phyloP scores from a whole-genome alignment of 2,797 vertebrate species.

The Tinamus major region DNA sequence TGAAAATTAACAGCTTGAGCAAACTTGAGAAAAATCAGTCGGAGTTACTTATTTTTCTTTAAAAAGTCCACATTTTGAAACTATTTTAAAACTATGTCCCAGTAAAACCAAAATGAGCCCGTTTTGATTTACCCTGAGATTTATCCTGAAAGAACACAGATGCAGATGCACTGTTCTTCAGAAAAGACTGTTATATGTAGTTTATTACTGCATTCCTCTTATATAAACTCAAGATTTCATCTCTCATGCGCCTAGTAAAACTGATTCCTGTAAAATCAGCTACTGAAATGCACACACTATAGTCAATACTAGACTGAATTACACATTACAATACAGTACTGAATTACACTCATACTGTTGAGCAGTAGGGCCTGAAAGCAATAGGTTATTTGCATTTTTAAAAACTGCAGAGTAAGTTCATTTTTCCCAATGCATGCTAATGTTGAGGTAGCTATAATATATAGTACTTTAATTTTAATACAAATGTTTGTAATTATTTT shows the following conservation, averaged over 20 bases:
- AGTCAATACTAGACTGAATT: not conserved
- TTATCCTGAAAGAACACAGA: not conserved
- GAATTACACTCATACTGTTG: not conserved
- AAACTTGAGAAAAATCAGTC: conserved; percentile 18
- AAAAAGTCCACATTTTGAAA: not conserved
- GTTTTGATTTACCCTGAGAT: too few species aligned
- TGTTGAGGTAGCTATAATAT: not conserved
- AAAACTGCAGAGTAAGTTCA: not conserved
- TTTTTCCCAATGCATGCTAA: not conserved
- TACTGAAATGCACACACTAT: not conserved
- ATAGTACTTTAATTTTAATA: not conserved
- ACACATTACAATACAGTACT: not conserved
- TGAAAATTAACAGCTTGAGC: conserved; percentile 44
- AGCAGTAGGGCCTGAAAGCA: not conserved
- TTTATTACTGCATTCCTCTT: not conserved
- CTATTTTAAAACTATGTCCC: not conserved
- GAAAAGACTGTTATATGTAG: not conserved
- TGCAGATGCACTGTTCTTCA: not conserved
- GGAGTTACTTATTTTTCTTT: not conserved
- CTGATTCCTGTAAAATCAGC: not conserved
- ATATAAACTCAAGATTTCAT: not conserved
- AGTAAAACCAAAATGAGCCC: not conserved
- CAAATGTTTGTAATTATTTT: not conserved
- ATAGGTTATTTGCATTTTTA: not conserved
- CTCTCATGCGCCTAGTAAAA: not conserved